Evolutionary conservation across 1,140 invertebrate species (phyloP).

Genomic region (Papilio glaucus): DNA sequence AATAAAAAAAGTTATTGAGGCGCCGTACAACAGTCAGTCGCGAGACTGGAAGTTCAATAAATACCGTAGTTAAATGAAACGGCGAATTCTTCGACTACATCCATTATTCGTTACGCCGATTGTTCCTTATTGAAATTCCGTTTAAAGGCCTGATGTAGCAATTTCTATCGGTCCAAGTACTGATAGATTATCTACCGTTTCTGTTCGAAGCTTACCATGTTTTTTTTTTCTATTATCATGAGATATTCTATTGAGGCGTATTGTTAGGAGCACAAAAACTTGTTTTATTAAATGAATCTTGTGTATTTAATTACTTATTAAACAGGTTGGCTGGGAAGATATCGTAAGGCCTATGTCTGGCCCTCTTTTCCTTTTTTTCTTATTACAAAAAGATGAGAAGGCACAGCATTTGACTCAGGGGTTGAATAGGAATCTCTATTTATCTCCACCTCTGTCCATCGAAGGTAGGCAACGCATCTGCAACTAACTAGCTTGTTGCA

Average conservation of each 20-base stretch:
- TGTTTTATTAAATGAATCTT: background rate
- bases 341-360: background rate
- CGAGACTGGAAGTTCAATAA: slow-evolving; percentile 34
- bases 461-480: too few species aligned
- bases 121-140: slow-evolving; percentile 38
- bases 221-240: slow-evolving; percentile 5
- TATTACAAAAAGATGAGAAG: too few species aligned
- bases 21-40: slow-evolving; percentile 28
- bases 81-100: slow-evolving; percentile 37
- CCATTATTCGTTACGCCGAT: slow-evolving; percentile 36
- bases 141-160: slow-evolving; percentile 37
- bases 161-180: slow-evolving; percentile 20
- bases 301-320: background rate
- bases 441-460: too few species aligned
- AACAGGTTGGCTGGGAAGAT: background rate
- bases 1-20: slow-evolving; percentile 22
- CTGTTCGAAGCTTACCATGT: slow-evolving; percentile 8
- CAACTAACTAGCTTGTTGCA: too few species aligned
- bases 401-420: too few species aligned
- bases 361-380: too few species aligned
- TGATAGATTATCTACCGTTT: slow-evolving; percentile 28
- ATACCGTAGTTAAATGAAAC: slow-evolving; percentile 38
- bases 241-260: background rate
- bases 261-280: background rate
- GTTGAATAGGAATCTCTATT: too few species aligned